Evolutionary conservation across 2,113 vertebrate genomes (phyloP).

Genomic region (Ailuropoda melanoleuca): DNA sequence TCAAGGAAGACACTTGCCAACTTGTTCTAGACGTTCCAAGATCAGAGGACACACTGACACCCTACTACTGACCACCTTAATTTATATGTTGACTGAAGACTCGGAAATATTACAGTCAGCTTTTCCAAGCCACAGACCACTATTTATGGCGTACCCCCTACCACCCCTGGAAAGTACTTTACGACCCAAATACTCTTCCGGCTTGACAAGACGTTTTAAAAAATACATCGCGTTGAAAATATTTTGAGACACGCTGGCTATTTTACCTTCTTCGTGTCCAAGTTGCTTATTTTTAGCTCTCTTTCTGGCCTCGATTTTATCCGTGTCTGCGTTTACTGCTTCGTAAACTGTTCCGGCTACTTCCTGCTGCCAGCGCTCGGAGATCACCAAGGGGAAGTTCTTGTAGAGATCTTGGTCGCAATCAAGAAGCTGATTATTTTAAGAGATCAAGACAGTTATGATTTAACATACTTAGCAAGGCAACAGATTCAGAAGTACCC

Average conservation of each 20-base stretch:
- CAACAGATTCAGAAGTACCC: not conserved
- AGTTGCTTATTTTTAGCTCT: constrained; percentile 98
- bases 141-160: fast-evolving
- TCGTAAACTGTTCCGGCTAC: constrained; percentile 97
- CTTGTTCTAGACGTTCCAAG: too few species aligned
- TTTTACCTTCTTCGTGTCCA: constrained; percentile 97
- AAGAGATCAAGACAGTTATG: constrained; percentile 43
- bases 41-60: fast-evolving
- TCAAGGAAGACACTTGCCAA: not conserved
- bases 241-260: fast-evolving
- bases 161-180: not conserved
- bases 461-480: not conserved
- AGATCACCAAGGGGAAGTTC: constrained; percentile 99
- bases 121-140: not conserved
- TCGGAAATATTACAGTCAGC: not conserved
- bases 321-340: constrained; percentile 95
- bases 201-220: not conserved
- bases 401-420: constrained; percentile 99
- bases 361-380: constrained; percentile 99
- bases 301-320: constrained; percentile 96
- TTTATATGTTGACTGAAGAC: not conserved
- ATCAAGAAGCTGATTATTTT: constrained; percentile 90
- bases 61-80: not conserved
- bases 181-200: not conserved
- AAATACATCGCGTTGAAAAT: not conserved